phyloP scores from a whole-genome alignment of 2,888 invertebrate genomes.

The Athripsodes cinereus region DNA sequence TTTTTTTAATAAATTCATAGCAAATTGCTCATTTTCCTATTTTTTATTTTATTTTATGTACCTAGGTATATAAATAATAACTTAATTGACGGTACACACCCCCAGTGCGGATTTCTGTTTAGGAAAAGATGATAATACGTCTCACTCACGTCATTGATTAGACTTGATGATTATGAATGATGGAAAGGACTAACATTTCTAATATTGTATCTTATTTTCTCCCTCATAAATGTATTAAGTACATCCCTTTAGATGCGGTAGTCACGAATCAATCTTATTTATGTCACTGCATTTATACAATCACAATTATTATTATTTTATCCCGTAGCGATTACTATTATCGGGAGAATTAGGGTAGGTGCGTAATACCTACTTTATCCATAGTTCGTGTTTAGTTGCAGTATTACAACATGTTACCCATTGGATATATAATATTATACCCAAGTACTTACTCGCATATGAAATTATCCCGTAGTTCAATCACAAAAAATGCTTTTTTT shows the following conservation, averaged over 20 bases:
- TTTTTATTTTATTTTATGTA: too few species aligned
- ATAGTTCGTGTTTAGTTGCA: too few species aligned
- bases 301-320: constrained; percentile 5
- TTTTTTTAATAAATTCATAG: too few species aligned
- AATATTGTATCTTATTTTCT: background rate
- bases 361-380: background rate
- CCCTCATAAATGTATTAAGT: constrained; percentile 9
- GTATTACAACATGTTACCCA: too few species aligned
- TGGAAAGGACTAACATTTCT: constrained; percentile 16
- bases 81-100: too few species aligned
- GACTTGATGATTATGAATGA: constrained; percentile 21
- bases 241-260: constrained; percentile 16
- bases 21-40: too few species aligned
- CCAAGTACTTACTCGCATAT: background rate
- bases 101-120: too few species aligned
- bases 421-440: too few species aligned
- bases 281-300: constrained; percentile 16
- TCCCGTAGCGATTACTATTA: constrained; percentile 13
- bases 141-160: constrained; percentile 11
- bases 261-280: constrained; percentile 22
- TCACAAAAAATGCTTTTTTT: background rate
- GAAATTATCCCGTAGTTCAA: background rate
- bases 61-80: too few species aligned
- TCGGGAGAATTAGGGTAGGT: constrained; percentile 4
- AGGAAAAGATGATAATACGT: constrained; percentile 4